Percentiles rank a stretch among this genome's conserved stretches.
phyloP scores from a whole-genome alignment of 2,888 invertebrate genomes.

The Cremastinae sp. region DNA sequence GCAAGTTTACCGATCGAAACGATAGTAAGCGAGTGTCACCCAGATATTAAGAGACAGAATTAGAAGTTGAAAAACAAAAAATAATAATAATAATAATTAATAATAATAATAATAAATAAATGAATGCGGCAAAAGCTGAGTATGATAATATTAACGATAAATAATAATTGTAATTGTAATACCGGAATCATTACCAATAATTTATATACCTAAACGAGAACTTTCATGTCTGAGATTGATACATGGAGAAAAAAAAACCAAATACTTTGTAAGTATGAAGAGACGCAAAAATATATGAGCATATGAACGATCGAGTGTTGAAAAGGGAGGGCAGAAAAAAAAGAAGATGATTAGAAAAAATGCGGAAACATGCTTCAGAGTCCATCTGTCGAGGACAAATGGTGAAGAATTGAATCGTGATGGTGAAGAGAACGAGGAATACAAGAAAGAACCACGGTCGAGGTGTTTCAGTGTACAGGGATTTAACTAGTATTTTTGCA shows the following conservation, averaged over 20 bases:
- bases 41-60: constrained; percentile 18
- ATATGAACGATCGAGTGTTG: constrained; percentile 36
- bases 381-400: constrained; percentile 47
- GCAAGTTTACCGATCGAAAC: constrained; percentile 20
- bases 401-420: constrained; percentile 18
- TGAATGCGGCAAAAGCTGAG: constrained; percentile 66
- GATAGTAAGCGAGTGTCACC: constrained; percentile 38
- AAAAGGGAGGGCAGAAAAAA: constrained; percentile 65
- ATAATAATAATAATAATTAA: constrained; percentile 48
- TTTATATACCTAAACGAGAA: constrained; percentile 78
- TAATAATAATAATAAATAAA: constrained; percentile 58
- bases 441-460: constrained; percentile 63
- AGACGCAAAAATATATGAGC: constrained; percentile 67
- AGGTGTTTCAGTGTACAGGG: constrained; percentile 77
- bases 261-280: constrained; percentile 78
- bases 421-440: constrained; percentile 30
- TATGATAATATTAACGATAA: constrained; percentile 76
- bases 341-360: constrained; percentile 53
- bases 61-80: constrained; percentile 32
- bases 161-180: constrained; percentile 77
- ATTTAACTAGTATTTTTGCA: constrained; percentile 80
- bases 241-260: constrained; percentile 69
- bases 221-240: constrained; percentile 59
- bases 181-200: constrained; percentile 80
- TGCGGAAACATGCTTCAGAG: constrained; percentile 51